phyloP scores from a whole-genome alignment of 2,113 vertebrate genomes.

The Acanthisitta chloris region DNA sequence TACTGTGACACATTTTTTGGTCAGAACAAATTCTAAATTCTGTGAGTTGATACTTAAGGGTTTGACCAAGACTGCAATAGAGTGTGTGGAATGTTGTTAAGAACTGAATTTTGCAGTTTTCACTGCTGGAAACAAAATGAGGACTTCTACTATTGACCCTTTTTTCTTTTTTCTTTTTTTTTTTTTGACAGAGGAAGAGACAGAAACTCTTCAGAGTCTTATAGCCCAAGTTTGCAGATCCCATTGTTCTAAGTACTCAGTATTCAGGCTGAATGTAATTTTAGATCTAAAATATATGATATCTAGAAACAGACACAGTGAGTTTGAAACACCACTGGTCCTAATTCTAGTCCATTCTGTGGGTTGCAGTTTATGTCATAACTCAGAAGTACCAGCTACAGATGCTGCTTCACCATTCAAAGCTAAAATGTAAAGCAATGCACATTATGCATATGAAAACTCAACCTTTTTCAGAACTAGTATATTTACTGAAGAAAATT shows the following conservation, averaged over 20 bases:
- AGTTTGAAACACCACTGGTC: not conserved
- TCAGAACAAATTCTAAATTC: not conserved
- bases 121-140: not conserved
- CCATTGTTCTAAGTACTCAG: not conserved
- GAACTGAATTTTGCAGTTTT: not conserved
- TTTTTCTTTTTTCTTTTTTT: no score
- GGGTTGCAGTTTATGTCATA: not conserved
- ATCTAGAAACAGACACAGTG: not conserved
- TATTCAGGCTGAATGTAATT: not conserved
- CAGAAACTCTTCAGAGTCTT: not conserved
- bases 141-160: no score
- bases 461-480: not conserved
- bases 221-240: not conserved
- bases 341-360: not conserved
- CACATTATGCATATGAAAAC: not conserved
- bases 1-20: not conserved
- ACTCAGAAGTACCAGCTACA: not conserved
- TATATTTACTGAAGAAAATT: not conserved
- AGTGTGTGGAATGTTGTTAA: not conserved
- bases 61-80: not conserved
- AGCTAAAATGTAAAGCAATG: not conserved
- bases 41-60: not conserved
- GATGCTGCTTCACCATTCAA: not conserved
- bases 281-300: not conserved
- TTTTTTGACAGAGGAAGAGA: not conserved